These are phyloP conservation scores for Drosophila eohydei DNA, from an alignment of 2,888 invertebrate genomes.

Conservation along the genomic window DNA sequence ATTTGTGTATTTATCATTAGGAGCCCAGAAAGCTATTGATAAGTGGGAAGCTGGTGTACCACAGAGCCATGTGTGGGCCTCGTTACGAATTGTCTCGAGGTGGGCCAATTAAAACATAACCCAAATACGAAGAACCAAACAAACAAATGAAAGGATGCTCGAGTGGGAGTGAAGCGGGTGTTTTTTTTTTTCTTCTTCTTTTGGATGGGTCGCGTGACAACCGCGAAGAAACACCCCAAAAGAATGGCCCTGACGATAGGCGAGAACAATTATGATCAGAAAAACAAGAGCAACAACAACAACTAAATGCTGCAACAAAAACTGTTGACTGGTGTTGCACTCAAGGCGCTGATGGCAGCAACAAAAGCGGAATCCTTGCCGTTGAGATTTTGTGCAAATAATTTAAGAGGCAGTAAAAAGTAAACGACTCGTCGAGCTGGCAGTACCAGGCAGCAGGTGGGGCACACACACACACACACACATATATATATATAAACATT, in stretches of 20 bases:
- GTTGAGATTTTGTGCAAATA: conserved; percentile 77
- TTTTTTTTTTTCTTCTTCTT: not conserved
- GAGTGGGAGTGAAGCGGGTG: not conserved
- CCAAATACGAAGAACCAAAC: conserved; percentile 79
- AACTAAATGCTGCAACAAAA: conserved; percentile 15
- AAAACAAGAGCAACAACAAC: conserved; percentile 9
- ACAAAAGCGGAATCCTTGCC: conserved; percentile 46
- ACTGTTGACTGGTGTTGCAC: conserved; percentile 46
- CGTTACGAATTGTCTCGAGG: conserved; percentile 49
- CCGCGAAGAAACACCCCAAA: conserved; percentile 58
- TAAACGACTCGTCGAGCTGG: conserved; percentile 42
- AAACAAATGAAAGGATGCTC: conserved; percentile 45
- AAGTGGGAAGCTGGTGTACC: conserved; percentile 25
- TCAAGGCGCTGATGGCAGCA: conserved; percentile 25
- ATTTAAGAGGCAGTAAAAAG: conserved; percentile 70
- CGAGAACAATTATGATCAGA: conserved; percentile 11
- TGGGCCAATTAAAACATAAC: conserved; percentile 84
- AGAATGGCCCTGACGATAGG: conserved; percentile 13
- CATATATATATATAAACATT: conserved; percentile 27
- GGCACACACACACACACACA: conserved; percentile 5
- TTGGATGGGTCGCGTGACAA: conserved; percentile 21
- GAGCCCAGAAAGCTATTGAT: conserved; percentile 23
- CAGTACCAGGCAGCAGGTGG: conserved; percentile 10
- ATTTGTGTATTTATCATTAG: conserved; percentile 69
- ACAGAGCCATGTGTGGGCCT: conserved; percentile 17